Base-by-base conservation (phyloP, 2,797 vertebrate genomes). In the Dallia pectoralis region DNA sequence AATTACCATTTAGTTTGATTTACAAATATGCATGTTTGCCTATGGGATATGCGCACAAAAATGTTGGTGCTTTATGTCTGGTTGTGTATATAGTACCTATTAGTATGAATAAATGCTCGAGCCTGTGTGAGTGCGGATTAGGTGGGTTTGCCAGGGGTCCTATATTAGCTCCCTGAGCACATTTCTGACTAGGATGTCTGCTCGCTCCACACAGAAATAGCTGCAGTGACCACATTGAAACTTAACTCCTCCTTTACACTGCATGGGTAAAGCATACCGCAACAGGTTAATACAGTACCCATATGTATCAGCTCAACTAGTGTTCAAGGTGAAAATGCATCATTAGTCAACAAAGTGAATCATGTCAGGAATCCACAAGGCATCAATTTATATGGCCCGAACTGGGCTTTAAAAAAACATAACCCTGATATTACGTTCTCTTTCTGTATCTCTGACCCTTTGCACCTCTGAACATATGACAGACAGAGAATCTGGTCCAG, bases 121-220 rank as follows among this genome's bases (percentile, higher is more conserved):
- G 67, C 53, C 49, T 69, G 53, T 71, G 67, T 49, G 67, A 25
- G 53, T 44, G n/a, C 59, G 36, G 18, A 29, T 62, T 22, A 67
- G 61, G 51, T 14, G 30, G 51, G 47, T 69, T 73, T 3, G 48
- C 67, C 40, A 56, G 48, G 56, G 74, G 67, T 53, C 56, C 59
- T 62, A 1, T 53, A 61, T 69, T 69, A 74, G 62, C 48, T 67
- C 62, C 6, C 62, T 9, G 19, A 56, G 73, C 75, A 74, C 72
- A 53, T 77, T 70, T 65, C 33, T 16, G 49, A 32, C 67, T 30
- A 30, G 74, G 47, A 74, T 40, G n/a, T 69, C 66, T 72, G 69
- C 66, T 69, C n/a, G 69, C 72, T 72, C 48, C 65, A 30, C 62
- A 40, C 65, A 71, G 69, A 80, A 80, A 80, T 77, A 80, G 79